Evolutionary conservation across 2,113 vertebrate species (phyloP), one percentile per base, ranked within the genome.

Genomic region (Danionella cerebrum): DNA sequence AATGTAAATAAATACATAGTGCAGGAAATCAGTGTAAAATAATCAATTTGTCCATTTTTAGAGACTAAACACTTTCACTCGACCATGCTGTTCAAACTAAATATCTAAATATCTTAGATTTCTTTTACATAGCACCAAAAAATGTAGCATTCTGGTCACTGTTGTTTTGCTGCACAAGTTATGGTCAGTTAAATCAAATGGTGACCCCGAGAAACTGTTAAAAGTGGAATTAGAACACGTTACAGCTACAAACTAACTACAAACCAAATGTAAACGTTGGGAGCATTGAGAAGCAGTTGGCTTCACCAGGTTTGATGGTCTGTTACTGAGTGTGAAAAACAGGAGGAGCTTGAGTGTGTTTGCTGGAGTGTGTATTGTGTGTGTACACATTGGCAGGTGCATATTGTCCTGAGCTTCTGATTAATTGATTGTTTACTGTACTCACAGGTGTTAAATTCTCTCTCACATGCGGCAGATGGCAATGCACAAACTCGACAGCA

Each of bases 401-500:
- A 79, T 12, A 72, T 25, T 65, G 57, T 72, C 57, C 31, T 14
- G 44, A 75, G 65, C 33, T 52, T 58, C 45, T 72, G 69, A 75
- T 78, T 75, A 70, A 75, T 75, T 75, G 73, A 57, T 73, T 73
- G 70, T 76, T 78, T 67, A 62, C 70, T 67, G 69, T 67, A 70
- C 55, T 67, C 67, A 63, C 69, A 72, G 62, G 69, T 72, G 72
- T 78, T 70, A 67, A 68, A 67, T 70, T 72, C 36, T 33, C 51
- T 60, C 67, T 55, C 62, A 67, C 25, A 57, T 14, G 53, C 47
- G 33, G 44, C 73, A 72, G 62, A 70, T 75, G 72, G 62, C 35
- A 38, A 45, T 38, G 31, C 29, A 25, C 63, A 63, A 63, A 41
- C 38, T 24, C 24, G 11, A 41, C 54, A 57, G 55, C 47, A 38